Evolutionary conservation across 1,140 invertebrate species (phyloP).

Genomic region (Piezodorus guildinii): DNA sequence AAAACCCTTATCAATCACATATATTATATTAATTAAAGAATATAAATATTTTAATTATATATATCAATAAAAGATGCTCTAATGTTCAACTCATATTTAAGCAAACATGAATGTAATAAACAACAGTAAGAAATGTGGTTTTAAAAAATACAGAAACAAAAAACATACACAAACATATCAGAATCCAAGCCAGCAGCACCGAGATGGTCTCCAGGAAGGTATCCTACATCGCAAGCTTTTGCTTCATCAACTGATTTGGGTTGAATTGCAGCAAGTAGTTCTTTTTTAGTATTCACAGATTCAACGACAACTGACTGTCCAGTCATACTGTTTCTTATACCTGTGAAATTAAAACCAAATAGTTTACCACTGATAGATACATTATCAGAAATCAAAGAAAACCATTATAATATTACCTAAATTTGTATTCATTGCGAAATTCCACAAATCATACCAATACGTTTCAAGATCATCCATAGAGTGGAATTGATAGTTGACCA

Average conservation of each 20-base stretch:
- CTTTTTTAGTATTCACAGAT: slow-evolving; percentile 39
- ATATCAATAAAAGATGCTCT: no score
- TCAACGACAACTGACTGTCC: slow-evolving; percentile 42
- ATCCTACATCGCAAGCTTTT: slow-evolving; percentile 39
- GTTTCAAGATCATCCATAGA: slow-evolving; percentile 43
- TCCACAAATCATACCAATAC: slow-evolving; percentile 64
- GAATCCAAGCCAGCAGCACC: slow-evolving; percentile 65
- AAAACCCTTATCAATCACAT: no score
- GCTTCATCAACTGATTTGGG: slow-evolving; percentile 38
- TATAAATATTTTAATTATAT: no score
- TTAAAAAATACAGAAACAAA: neutral
- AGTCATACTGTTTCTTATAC: slow-evolving; percentile 27
- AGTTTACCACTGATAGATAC: neutral
- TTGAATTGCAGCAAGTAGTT: slow-evolving; percentile 37
- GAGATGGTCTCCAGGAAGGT: slow-evolving; percentile 54
- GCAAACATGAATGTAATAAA: no score
- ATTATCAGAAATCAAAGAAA: no score
- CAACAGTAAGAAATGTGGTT: no score
- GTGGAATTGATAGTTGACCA: slow-evolving; percentile 43
- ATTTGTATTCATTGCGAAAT: slow-evolving; percentile 51
- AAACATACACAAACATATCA: slow-evolving; percentile 43
- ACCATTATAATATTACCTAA: slow-evolving; percentile 40
- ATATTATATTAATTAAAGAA: no score
- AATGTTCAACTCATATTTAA: no score
- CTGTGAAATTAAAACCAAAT: slow-evolving; percentile 18